Conservation (phyloP, 1,140 invertebrate genomes). For the Solenopsis invicta region DNA sequence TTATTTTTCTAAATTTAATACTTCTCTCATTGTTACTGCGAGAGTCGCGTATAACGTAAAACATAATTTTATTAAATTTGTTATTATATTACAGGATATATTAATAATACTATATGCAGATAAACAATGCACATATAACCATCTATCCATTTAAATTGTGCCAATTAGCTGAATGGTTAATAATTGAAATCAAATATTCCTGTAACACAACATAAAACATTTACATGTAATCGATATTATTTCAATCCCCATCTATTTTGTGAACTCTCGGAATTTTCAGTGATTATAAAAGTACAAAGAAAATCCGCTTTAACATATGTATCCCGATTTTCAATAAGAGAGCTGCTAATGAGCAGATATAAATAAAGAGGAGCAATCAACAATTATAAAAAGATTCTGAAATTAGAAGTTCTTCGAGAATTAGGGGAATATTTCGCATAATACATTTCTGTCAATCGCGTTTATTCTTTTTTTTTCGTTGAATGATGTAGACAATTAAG, state of each 20-base stretch:
- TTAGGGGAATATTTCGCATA: neutral
- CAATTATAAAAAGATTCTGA: neutral
- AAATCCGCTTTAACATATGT: neutral
- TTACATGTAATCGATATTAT: constrained; percentile 32
- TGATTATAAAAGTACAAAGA: neutral
- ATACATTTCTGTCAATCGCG: neutral
- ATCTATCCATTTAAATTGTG: constrained; percentile 32
- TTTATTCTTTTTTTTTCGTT: neutral
- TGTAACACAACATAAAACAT: constrained; percentile 13
- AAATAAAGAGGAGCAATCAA: neutral
- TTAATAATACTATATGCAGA: constrained; percentile 17
- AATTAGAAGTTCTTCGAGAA: neutral
- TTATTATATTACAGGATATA: constrained; percentile 22
- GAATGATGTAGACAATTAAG: neutral
- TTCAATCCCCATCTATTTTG: neutral
- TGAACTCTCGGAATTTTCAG: neutral
- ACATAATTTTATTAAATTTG: constrained; percentile 50
- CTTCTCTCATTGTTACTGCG: neutral
- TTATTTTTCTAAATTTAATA: neutral
- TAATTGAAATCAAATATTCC: constrained; percentile 40
- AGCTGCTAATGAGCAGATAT: neutral
- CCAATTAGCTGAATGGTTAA: constrained; percentile 46
- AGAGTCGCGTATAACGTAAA: neutral
- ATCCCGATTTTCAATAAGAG: neutral
- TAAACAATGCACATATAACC: constrained; percentile 18